These are phyloP conservation scores for Carposina sasakii DNA, from an alignment of 1,140 invertebrate genomes.

Conservation along the genomic window DNA sequence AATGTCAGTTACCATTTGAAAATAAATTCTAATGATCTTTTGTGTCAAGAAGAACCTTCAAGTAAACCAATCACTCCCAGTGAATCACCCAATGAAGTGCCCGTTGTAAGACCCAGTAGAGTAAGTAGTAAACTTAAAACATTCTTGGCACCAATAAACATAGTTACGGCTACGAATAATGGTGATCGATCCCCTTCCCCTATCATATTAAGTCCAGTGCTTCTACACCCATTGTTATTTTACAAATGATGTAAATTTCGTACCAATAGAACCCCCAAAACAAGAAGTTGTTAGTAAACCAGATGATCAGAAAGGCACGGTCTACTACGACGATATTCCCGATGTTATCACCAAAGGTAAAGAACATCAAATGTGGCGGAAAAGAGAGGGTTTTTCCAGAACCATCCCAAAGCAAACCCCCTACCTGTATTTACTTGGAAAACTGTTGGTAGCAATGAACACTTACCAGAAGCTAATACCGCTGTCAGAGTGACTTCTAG, in stretches of 20 bases:
- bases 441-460: constrained; percentile 34
- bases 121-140: constrained; percentile 30
- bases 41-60: constrained; percentile 2
- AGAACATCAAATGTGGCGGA: constrained; percentile 28
- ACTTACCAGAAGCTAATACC: constrained; percentile 26
- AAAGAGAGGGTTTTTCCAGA: constrained; percentile 50
- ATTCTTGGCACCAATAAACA: constrained; percentile 49
- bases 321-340: constrained; percentile 55
- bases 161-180: constrained; percentile 14
- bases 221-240: constrained; percentile 55
- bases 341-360: constrained; percentile 9
- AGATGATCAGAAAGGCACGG: constrained; percentile 37
- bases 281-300: no score
- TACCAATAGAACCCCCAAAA: constrained; percentile 9
- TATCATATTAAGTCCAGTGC: constrained; percentile 54
- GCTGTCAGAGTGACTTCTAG: constrained; percentile 20
- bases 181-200: constrained; percentile 35
- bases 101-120: constrained; percentile 1
- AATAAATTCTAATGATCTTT: constrained; percentile 42
- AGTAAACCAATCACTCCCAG: neutral
- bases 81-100: neutral
- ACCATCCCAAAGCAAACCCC: constrained; percentile 44
- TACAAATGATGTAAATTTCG: constrained; percentile 8
- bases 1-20: constrained; percentile 63
- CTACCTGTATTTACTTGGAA: constrained; percentile 44